These are phyloP conservation scores for Aphodius sticticus DNA, from an alignment of 2,888 invertebrate species.

Conservation along the genomic window DNA sequence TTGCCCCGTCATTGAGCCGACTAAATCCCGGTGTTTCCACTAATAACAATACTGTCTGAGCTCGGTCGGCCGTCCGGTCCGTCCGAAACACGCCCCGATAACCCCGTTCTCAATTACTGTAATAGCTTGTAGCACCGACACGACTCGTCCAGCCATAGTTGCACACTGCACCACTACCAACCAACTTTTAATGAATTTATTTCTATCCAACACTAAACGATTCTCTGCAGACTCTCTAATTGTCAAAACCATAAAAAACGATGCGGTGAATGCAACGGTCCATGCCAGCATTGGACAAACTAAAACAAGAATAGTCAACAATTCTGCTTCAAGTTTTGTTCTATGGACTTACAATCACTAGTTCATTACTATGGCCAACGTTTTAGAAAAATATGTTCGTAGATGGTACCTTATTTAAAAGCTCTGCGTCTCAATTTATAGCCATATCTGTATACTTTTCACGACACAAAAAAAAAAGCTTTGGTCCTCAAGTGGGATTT, in stretches of 20 bases:
- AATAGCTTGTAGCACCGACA: not conserved
- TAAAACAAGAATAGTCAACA: not conserved
- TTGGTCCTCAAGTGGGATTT: no score
- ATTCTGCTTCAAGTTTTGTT: not conserved
- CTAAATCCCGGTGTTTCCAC: not conserved
- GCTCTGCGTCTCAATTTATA: no score
- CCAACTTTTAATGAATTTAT: conserved; percentile 4
- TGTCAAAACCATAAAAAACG: not conserved
- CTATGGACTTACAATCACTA: no score
- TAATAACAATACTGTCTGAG: conserved; percentile 4
- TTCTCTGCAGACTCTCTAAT: not conserved
- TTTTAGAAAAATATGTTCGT: no score
- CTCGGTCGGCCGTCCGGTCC: not conserved
- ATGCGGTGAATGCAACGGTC: conserved; percentile 5
- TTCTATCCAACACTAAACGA: not conserved
- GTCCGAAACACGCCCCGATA: not conserved
- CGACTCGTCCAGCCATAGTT: not conserved
- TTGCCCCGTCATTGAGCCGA: not conserved
- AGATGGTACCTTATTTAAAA: no score
- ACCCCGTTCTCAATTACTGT: not conserved
- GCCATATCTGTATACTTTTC: no score
- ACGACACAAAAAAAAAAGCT: no score
- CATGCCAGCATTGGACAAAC: not conserved
- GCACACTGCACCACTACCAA: not conserved
- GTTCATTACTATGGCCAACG: no score